Conservation (phyloP, 2,113 vertebrate species). For the Phalacrocorax brasilianus region DNA sequence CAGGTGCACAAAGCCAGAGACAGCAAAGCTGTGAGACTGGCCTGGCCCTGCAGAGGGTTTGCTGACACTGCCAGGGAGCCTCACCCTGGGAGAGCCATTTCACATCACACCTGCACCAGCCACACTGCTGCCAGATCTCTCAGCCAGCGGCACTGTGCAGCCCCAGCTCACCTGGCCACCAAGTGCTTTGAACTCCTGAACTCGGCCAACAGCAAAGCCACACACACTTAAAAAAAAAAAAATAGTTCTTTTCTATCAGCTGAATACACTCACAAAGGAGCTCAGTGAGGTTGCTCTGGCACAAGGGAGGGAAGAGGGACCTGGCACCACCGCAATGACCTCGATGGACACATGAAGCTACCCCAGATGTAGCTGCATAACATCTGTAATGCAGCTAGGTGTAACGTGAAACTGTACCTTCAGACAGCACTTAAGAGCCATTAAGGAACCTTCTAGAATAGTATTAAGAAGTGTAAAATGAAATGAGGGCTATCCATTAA, state of each 20-base stretch:
- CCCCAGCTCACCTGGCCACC: not conserved
- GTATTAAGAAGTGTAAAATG: not conserved
- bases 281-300: not conserved
- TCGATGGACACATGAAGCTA: fast-evolving
- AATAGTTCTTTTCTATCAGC: not conserved
- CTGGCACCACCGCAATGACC: fast-evolving
- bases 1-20: not conserved
- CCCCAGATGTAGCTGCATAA: not conserved
- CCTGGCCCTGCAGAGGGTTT: not conserved
- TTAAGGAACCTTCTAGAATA: not conserved
- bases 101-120: not conserved
- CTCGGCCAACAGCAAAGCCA: not conserved
- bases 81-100: not conserved
- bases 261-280: not conserved
- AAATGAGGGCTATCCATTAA: not conserved
- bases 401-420: not conserved
- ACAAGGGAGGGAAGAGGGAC: not conserved
- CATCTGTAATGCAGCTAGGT: not conserved
- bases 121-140: not conserved
- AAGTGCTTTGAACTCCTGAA: not conserved
- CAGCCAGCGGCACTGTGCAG: fast-evolving
- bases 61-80: not conserved
- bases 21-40: not conserved
- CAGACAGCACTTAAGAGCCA: not conserved
- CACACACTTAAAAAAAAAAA: too few relatives aligned